Percentiles rank a stretch among this genome's conserved stretches.
These are phyloP conservation scores for Tragelaphus strepsiceros DNA, from an alignment of 2,113 vertebrate species.

Conservation along the genomic window DNA sequence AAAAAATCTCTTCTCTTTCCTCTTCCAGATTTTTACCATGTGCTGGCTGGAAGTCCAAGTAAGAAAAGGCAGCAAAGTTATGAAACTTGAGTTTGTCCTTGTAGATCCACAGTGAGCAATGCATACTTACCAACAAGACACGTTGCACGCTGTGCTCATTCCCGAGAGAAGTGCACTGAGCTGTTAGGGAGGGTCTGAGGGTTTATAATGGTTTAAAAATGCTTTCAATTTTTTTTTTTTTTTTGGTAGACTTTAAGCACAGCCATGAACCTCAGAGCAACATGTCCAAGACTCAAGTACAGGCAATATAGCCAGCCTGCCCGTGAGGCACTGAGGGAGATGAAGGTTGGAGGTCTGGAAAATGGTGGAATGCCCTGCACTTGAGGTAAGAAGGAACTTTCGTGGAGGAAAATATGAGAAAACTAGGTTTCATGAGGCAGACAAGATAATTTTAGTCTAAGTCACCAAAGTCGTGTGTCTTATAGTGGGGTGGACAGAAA, in stretches of 20 bases:
- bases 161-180: neutral
- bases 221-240: neutral
- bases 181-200: neutral
- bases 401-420: neutral
- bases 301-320: neutral
- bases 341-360: neutral
- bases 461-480: neutral
- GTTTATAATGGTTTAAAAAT: neutral
- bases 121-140: neutral
- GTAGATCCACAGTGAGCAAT: rapidly evolving
- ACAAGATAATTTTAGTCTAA: neutral
- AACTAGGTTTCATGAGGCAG: neutral
- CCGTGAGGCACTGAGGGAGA: rapidly evolving
- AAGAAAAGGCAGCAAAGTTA: neutral
- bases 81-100: neutral
- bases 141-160: neutral
- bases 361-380: neutral
- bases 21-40: neutral
- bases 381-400: neutral
- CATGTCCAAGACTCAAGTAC: neutral
- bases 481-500: neutral
- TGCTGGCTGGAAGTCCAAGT: slow-evolving; percentile 15
- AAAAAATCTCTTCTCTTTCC: neutral
- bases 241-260: neutral
- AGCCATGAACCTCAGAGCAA: neutral